These are phyloP conservation scores for Brachionichthys hirsutus DNA, from an alignment of 2,113 vertebrate genomes.

Conservation along the genomic window DNA sequence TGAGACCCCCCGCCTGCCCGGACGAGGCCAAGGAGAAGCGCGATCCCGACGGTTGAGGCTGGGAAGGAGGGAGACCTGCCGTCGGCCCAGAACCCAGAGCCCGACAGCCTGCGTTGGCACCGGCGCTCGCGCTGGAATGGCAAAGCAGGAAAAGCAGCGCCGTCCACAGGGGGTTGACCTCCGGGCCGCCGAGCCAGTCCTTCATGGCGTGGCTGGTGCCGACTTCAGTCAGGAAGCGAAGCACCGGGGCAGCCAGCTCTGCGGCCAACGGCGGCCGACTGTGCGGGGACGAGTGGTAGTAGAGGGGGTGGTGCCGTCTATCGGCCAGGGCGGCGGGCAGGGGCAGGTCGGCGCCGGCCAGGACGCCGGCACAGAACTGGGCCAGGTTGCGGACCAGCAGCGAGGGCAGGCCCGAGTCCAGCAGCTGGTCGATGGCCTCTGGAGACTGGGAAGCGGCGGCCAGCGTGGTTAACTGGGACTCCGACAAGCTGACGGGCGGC, in stretches of 20 bases:
- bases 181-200: conserved; percentile 95
- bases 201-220: conserved; percentile 98
- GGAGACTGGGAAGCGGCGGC: conserved; percentile 95
- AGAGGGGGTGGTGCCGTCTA: conserved; percentile 72
- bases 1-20: conserved; percentile 81
- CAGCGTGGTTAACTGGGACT: conserved; percentile 92
- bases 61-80: conserved; percentile 61
- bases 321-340: conserved; percentile 79
- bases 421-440: conserved; percentile 92
- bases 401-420: conserved; percentile 94
- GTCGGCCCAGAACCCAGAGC: conserved; percentile 24
- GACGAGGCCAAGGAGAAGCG: conserved; percentile 82
- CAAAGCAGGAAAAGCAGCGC: conserved; percentile 95
- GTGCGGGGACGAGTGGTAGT: conserved; percentile 73
- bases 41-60: conserved; percentile 63
- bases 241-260: conserved; percentile 92
- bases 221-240: conserved; percentile 95
- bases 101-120: conserved; percentile 60
- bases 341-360: conserved; percentile 84
- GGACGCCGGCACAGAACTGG: conserved; percentile 88
- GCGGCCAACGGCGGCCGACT: conserved; percentile 84
- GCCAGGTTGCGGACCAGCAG: conserved; percentile 92
- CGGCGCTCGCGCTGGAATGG: conserved; percentile 89
- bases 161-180: conserved; percentile 96
- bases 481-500: conserved; percentile 85